phyloP scores from a whole-genome alignment of 2,797 vertebrate species.

The Paratrypauchen microcephalus region DNA sequence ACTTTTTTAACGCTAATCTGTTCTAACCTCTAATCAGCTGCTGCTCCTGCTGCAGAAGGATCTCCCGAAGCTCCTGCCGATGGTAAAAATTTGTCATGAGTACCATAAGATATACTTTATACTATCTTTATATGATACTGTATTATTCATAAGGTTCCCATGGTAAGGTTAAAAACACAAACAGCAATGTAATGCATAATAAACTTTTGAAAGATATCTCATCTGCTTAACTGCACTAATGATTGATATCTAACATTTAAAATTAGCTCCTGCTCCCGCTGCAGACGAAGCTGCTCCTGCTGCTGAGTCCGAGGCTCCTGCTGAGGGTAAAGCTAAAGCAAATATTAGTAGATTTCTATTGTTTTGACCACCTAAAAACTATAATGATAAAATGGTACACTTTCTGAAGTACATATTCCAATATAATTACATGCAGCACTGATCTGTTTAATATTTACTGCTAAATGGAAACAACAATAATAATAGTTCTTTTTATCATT shows the following conservation, averaged over 20 bases:
- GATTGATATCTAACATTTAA: constrained; percentile 57
- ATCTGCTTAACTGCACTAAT: constrained; percentile 35
- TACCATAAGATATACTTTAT: not conserved
- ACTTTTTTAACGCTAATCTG: constrained; percentile 1
- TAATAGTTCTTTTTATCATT: constrained; percentile 62
- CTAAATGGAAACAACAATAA: constrained; percentile 14
- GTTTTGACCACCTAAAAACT: constrained; percentile 8
- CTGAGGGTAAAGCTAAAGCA: constrained; percentile 56
- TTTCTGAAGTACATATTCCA: constrained; percentile 16
- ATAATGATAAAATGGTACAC: not conserved
- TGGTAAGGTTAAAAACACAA: constrained; percentile 13
- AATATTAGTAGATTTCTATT: constrained; percentile 12
- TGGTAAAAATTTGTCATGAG: constrained; percentile 20
- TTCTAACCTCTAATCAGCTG: constrained; percentile 29
- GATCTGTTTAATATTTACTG: constrained; percentile 43
- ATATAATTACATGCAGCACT: constrained; percentile 30
- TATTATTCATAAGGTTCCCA: not conserved
- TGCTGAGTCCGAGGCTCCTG: constrained; percentile 52
- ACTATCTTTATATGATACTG: not conserved
- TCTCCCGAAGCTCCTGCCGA: constrained; percentile 18
- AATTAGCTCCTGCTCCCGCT: constrained; percentile 48
- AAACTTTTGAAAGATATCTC: constrained; percentile 14
- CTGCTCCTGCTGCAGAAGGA: constrained; percentile 24
- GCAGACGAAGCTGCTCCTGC: constrained; percentile 48
- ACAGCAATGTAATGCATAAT: not conserved